Evolutionary conservation across 2,113 vertebrate species (phyloP).

Genomic region (Labeo catla): DNA sequence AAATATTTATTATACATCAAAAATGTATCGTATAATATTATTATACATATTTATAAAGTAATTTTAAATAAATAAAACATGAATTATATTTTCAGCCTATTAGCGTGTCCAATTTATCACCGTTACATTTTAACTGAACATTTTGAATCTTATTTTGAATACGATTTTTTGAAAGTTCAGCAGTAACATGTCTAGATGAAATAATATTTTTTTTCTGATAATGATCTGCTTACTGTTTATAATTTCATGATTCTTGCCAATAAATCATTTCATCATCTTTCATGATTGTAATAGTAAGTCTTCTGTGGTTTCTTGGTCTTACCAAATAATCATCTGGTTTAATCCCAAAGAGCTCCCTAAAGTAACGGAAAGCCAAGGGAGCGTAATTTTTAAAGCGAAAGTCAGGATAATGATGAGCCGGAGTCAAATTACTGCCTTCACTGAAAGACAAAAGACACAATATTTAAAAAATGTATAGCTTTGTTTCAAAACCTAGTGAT

Average conservation of each 20-base stretch:
- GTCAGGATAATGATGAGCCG: conserved; percentile 94
- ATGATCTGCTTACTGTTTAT: neutral
- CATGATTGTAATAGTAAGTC: neutral
- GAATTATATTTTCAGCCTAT: neutral
- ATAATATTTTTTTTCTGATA: neutral
- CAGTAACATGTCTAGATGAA: neutral
- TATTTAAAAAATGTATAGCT: neutral
- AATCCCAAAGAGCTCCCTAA: conserved; percentile 97
- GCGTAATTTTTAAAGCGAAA: conserved; percentile 97
- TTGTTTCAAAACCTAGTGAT: neutral
- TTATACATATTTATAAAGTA: neutral
- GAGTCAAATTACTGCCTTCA: conserved; percentile 93
- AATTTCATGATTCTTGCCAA: neutral
- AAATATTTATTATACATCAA: too few relatives aligned
- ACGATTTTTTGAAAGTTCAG: neutral
- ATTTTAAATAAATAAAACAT: neutral
- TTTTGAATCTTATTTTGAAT: neutral
- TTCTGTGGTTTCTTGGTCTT: conserved; percentile 59
- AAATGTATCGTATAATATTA: too few relatives aligned
- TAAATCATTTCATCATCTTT: neutral
- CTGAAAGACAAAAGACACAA: conserved; percentile 68
- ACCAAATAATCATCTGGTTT: conserved; percentile 97
- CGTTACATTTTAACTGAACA: neutral
- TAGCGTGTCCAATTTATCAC: neutral
- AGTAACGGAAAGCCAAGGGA: conserved; percentile 95